Base-by-base conservation (phyloP, 2,797 vertebrate genomes). In the Ispidina picta region DNA sequence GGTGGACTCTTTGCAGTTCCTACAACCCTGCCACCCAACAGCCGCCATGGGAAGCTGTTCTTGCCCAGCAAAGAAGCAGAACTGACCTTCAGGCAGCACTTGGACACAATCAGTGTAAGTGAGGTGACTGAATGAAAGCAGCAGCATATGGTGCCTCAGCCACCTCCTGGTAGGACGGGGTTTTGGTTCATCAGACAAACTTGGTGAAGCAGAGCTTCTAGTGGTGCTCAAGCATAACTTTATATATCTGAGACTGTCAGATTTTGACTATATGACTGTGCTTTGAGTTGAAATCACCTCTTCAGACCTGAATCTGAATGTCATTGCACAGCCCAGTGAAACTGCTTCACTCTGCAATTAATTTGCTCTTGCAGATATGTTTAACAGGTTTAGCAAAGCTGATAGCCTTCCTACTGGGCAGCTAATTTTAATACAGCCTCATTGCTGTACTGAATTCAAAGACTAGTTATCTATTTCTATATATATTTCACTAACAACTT, bases 11-110 rank as follows among this genome's bases (percentile, higher is more conserved):
- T 99, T 70, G 99, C 99, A 0, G 98, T 99, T 19, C 99, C 99
- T 22, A 99, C 99, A 23, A 99, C 98, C 6, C 96, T 99, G n/a
- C 99, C 99, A 1, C 99, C 99, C 72, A 99, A 99, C 96, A 99
- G 99, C 95, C 98, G 99, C 11, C 99, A 99, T 7, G 98, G 98
- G 83, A 98, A 99, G 88, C 98, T 99, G 96, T 99, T 99, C 93
- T 98, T 99, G 44, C 99, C 98, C 41, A 99, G 98, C 97, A 99
- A 99, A 89, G 99, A 99, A 29, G 98, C 98, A 0, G 99, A 99
- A 86, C 96, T 99, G 29, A 98, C 98, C 58, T 98, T 99, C 92
- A 98, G 98, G 59, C 99, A 99, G 97, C 99, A 99, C 95, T 98
- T 99, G 21, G 98, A 99, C 97, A 99, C 99, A 8, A 98, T 99